Evolutionary conservation across 2,113 vertebrate species (phyloP).

Genomic region (Elgaria multicarinata): DNA sequence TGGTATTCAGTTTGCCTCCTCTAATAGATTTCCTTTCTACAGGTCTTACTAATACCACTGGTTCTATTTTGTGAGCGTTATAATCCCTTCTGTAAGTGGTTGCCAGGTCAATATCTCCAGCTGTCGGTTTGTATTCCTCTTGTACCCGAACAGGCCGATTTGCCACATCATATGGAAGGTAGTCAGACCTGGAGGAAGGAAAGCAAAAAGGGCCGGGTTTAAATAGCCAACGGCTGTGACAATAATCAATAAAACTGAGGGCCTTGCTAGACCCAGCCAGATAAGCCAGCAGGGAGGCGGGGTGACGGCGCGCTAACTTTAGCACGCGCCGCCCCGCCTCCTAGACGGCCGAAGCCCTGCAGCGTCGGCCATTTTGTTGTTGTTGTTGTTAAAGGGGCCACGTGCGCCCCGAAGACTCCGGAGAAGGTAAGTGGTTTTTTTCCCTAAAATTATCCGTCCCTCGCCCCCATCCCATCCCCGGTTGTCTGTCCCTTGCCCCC

Average conservation of each 20-base stretch:
- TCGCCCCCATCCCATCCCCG: no score
- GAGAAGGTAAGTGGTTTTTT: no score
- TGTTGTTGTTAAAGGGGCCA: no score
- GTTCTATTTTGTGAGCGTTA: conserved; percentile 75
- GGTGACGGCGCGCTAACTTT: no score
- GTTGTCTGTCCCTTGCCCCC: no score
- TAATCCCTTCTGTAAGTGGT: conserved; percentile 85
- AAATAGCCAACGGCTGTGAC: not conserved
- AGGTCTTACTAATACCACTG: conserved; percentile 72
- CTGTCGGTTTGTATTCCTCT: conserved; percentile 74
- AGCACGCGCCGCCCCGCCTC: no score
- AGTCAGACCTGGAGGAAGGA: conserved; percentile 80
- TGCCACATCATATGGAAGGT: conserved; percentile 77
- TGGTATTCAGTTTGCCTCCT: conserved; percentile 78
- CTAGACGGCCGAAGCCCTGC: no score
- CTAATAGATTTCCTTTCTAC: conserved; percentile 67
- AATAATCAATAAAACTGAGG: not conserved
- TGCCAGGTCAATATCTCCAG: conserved; percentile 77
- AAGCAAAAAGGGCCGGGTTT: conserved; percentile 31
- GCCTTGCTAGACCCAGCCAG: no score
- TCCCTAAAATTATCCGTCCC: no score
- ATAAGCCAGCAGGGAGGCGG: no score
- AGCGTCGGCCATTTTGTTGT: no score
- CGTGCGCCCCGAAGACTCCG: no score
- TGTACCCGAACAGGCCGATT: conserved; percentile 63